Base-by-base conservation (phyloP, 2,113 vertebrate genomes). In the Rhinopithecus roxellana region DNA sequence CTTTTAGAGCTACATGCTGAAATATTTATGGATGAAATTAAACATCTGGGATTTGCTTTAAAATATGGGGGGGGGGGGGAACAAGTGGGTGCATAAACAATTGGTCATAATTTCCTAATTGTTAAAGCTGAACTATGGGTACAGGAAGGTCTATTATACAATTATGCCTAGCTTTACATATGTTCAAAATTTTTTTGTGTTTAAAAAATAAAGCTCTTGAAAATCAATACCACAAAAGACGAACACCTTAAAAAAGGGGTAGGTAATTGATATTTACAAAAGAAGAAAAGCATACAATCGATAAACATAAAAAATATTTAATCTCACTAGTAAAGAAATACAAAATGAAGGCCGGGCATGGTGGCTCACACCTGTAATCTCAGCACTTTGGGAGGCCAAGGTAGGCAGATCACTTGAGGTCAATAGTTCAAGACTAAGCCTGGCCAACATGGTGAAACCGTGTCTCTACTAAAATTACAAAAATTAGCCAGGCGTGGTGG, bases 181-280 rank as follows among this genome's bases (percentile, higher is more conserved):
- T 12, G 18, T 74, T 92, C 9, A 75, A 52, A 67, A 59, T 20
- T 57, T 45, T 6, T 59, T 82, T 30, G 67, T 6, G n/a, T 52
- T 93, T 81, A 78, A 92, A 92, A 69, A 69, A 88, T 43, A 84
- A 94, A 94, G 30, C 75, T 57, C 55, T 85, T 88, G 14, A 17
- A 70, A 72, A 93, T 84, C 77, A 61, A 93, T 27, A 55, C 30
- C 38, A 74, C 18, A 92, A 59, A 84, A 50, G 23, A 48, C 61
- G 7, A 85, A 57, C 17, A 75, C 11, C 35, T 72, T 25, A 43
- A 94, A 50, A 32, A 23, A 18, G 20, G 32, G 52, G 55, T 40
- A 87, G 3, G 35, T 18, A 64, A 57, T 5, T 93, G 78, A 64
- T 86, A 92, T 78, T 94, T 77, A 85, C 9, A 64, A 79, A 96